Conservation (phyloP, 2,113 vertebrate genomes). For the Edolisoma coerulescens region DNA sequence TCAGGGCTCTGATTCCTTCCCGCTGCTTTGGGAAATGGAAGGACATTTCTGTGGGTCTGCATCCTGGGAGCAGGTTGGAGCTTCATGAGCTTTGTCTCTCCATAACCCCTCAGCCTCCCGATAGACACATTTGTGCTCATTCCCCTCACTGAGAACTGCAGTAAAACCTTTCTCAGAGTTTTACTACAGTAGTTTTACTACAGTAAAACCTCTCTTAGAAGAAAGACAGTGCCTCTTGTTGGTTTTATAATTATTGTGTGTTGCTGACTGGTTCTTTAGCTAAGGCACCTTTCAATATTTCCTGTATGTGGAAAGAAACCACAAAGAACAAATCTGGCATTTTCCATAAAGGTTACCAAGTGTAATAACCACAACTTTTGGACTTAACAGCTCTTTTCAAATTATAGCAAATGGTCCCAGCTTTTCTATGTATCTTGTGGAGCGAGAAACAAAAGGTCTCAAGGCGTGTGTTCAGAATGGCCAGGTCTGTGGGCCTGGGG, state of each 20-base stretch:
- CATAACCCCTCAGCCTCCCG: neutral
- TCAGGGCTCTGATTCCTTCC: neutral
- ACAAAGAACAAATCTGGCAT: neutral
- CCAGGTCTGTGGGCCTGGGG: fast-evolving
- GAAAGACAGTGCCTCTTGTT: neutral
- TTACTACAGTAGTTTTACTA: neutral
- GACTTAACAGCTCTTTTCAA: neutral
- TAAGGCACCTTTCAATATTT: neutral
- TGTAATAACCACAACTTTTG: neutral
- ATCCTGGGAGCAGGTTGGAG: neutral
- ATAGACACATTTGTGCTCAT: fast-evolving
- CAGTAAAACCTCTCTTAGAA: neutral
- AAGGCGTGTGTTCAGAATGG: fast-evolving
- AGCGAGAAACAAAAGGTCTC: neutral
- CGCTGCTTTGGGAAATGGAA: neutral
- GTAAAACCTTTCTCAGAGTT: neutral
- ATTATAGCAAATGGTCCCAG: fast-evolving
- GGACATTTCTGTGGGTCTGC: neutral
- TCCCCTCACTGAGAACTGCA: no score
- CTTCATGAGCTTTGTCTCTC: neutral
- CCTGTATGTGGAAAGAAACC: neutral
- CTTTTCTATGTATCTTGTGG: neutral
- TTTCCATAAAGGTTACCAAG: neutral
- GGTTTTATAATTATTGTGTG: neutral
- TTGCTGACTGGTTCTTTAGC: neutral